Evolutionary conservation across 2,888 invertebrate species (phyloP).

Genomic region (Hyalella azteca): DNA sequence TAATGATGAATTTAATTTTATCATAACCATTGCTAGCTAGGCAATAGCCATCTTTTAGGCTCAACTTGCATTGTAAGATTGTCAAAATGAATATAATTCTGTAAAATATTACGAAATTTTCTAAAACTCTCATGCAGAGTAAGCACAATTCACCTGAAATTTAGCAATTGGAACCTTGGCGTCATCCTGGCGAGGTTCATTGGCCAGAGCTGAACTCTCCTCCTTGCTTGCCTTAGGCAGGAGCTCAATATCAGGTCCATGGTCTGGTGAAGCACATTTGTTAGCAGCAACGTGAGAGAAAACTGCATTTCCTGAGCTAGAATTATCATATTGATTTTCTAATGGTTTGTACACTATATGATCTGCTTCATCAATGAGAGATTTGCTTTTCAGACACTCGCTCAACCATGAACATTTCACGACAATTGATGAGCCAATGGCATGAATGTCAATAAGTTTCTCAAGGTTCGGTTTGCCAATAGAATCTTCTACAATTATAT

Average conservation of each 20-base stretch:
- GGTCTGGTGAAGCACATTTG: too few species aligned
- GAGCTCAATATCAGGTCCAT: too few species aligned
- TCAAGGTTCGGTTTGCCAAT: slow-evolving; percentile 40
- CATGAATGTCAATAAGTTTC: slow-evolving; percentile 28
- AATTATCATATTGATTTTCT: background rate
- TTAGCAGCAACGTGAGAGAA: too few species aligned
- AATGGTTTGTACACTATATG: slow-evolving; percentile 12
- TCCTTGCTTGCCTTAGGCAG: too few species aligned
- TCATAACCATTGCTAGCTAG: too few species aligned
- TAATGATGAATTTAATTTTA: too few species aligned
- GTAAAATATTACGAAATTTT: background rate
- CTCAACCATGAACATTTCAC: slow-evolving; percentile 50
- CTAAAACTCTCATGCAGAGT: background rate
- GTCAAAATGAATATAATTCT: background rate
- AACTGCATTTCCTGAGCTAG: too few species aligned
- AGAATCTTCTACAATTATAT: slow-evolving; percentile 52
- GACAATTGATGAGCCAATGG: slow-evolving; percentile 15
- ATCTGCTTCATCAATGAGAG: slow-evolving; percentile 37
- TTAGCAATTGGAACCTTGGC: background rate
- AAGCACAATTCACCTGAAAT: background rate
- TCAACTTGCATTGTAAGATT: too few species aligned
- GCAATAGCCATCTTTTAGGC: too few species aligned
- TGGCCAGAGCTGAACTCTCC: too few species aligned
- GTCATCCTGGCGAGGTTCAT: background rate
- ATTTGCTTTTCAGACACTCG: slow-evolving; percentile 45